These are phyloP conservation scores for Atherinomorus stipes DNA, from an alignment of 2,113 vertebrate species.

Conservation along the genomic window DNA sequence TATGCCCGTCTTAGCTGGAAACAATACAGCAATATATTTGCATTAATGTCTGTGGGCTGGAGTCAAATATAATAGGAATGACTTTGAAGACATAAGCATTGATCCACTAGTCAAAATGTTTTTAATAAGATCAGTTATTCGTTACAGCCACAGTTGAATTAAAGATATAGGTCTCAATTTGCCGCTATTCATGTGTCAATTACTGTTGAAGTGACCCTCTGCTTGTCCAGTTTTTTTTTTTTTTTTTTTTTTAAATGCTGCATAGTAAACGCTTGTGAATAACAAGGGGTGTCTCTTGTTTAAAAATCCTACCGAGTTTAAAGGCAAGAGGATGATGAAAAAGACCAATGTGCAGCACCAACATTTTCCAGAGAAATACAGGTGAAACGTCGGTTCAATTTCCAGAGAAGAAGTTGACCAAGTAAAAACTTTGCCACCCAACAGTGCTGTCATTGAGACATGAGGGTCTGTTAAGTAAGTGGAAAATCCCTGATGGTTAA, in stretches of 20 bases:
- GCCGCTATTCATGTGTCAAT: too few species aligned
- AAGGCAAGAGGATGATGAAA: constrained; percentile 6
- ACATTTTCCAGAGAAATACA: constrained; percentile 19
- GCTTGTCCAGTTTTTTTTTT: too few species aligned
- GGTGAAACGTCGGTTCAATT: constrained; percentile 32
- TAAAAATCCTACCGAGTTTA: constrained; percentile 40
- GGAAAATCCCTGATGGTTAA: constrained; percentile 6
- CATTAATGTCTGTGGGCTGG: background rate
- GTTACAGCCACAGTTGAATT: too few species aligned
- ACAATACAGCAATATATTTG: background rate
- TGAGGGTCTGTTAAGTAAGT: constrained; percentile 15
- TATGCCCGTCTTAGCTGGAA: too few species aligned
- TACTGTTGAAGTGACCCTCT: too few species aligned
- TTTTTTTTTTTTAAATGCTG: too few species aligned
- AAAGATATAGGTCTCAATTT: too few species aligned
- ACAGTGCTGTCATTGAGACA: constrained; percentile 38
- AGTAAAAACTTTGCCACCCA: constrained; percentile 16
- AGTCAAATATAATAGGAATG: too few species aligned
- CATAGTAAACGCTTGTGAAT: constrained; percentile 14
- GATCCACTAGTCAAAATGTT: too few species aligned
- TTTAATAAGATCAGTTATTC: too few species aligned
- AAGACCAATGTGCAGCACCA: constrained; percentile 26
- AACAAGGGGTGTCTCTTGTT: constrained; percentile 17
- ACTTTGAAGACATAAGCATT: too few species aligned
- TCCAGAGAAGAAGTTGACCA: constrained; percentile 41